Evolutionary conservation across 2,888 invertebrate species (phyloP).

Genomic region (Cantharis rufa): DNA sequence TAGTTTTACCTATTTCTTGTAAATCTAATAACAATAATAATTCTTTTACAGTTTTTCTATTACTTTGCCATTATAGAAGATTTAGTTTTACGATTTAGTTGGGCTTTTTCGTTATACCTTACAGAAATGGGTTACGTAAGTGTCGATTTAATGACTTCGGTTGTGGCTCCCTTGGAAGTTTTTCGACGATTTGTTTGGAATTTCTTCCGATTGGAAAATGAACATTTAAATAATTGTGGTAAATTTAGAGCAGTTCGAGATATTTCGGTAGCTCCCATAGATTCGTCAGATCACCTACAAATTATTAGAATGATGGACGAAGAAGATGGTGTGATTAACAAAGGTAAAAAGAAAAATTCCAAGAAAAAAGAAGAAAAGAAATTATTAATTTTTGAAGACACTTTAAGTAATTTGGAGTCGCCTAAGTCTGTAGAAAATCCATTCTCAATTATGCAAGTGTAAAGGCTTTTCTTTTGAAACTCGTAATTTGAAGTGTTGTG

Average conservation of each 20-base stretch:
- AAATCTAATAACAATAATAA: neutral
- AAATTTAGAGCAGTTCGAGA: constrained; percentile 86
- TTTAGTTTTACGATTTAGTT: constrained; percentile 75
- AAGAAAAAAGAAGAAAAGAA: constrained; percentile 56
- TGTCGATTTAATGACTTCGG: constrained; percentile 68
- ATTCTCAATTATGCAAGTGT: constrained; percentile 12
- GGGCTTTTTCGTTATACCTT: constrained; percentile 74
- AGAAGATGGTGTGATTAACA: constrained; percentile 67
- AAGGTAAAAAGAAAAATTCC: constrained; percentile 46
- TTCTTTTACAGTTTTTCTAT: constrained; percentile 67
- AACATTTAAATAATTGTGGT: constrained; percentile 88
- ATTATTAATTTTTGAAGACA: constrained; percentile 54
- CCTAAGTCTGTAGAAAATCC: constrained; percentile 28
- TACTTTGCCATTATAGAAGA: constrained; percentile 85
- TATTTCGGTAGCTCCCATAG: constrained; percentile 78
- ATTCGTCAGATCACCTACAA: constrained; percentile 73
- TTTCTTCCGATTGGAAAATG: constrained; percentile 87
- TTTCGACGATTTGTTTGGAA: constrained; percentile 82
- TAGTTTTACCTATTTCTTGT: neutral
- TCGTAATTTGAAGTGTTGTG: neutral
- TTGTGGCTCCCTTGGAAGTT: constrained; percentile 70
- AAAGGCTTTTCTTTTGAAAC: neutral
- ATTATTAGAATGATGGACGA: constrained; percentile 79
- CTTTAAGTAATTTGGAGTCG: constrained; percentile 46
- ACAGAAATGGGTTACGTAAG: constrained; percentile 68